These are phyloP conservation scores for Apotomis capreana DNA, from an alignment of 2,888 invertebrate species.

Conservation along the genomic window DNA sequence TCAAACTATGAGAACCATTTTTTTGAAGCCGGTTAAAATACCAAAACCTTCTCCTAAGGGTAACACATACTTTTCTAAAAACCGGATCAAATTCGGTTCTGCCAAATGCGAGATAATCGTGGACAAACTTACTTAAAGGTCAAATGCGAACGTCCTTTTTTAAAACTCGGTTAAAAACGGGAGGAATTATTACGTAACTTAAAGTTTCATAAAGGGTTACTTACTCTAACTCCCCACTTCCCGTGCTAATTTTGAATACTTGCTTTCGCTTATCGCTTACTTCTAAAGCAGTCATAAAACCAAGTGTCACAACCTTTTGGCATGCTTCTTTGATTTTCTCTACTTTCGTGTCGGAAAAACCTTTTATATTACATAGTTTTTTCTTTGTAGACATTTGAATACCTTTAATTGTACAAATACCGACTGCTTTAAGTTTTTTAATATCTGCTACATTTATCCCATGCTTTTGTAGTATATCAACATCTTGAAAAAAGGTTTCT, in stretches of 20 bases:
- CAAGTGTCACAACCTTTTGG: slow-evolving; percentile 84
- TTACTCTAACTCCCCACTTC: slow-evolving; percentile 88
- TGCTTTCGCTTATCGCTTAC: slow-evolving; percentile 88
- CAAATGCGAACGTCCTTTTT: no score
- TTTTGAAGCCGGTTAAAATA: no score
- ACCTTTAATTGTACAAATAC: slow-evolving; percentile 92
- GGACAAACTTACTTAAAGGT: no score
- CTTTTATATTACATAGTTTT: slow-evolving; percentile 88
- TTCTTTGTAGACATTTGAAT: slow-evolving; percentile 91
- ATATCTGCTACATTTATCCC: slow-evolving; percentile 89
- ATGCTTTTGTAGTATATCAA: slow-evolving; percentile 85
- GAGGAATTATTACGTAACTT: no score
- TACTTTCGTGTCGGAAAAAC: slow-evolving; percentile 90
- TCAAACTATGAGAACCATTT: no score
- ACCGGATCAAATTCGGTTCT: no score
- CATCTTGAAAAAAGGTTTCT: slow-evolving; percentile 89
- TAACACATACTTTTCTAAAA: no score
- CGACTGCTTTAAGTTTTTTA: slow-evolving; percentile 88
- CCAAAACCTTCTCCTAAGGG: no score
- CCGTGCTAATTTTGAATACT: slow-evolving; percentile 88
- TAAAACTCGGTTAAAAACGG: no score
- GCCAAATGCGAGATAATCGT: no score
- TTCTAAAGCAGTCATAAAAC: slow-evolving; percentile 90
- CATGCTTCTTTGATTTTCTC: slow-evolving; percentile 91
- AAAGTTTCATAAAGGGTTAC: slow-evolving; percentile 49